Conservation (phyloP, 2,797 vertebrate genomes). For the Bufotes viridis region DNA sequence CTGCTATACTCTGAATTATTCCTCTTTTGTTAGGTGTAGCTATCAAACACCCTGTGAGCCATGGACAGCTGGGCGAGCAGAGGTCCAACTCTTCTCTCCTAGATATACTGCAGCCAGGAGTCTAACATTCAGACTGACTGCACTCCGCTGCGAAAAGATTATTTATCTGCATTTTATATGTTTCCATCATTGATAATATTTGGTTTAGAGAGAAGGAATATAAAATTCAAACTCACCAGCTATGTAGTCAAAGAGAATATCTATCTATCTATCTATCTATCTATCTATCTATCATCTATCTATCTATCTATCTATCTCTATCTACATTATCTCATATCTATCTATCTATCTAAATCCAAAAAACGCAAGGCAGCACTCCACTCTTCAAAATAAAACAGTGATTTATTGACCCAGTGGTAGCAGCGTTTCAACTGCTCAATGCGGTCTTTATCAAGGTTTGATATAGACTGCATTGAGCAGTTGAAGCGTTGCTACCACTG, state of each 20-base stretch:
- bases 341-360: too few relatives aligned
- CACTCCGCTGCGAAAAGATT: neutral
- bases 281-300: too few relatives aligned
- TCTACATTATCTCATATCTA: too few relatives aligned
- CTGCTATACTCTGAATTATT: slow-evolving; percentile 32
- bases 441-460: too few relatives aligned
- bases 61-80: neutral
- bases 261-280: too few relatives aligned
- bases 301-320: too few relatives aligned
- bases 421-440: too few relatives aligned
- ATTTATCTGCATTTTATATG: neutral
- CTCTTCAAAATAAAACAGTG: too few relatives aligned
- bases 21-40: slow-evolving; percentile 21
- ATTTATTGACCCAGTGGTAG: too few relatives aligned
- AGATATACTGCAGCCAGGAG: neutral
- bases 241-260: neutral
- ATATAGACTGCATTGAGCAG: too few relatives aligned
- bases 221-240: neutral
- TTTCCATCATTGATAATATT: neutral
- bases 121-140: neutral
- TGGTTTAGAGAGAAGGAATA: neutral
- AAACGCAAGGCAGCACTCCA: too few relatives aligned
- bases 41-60: neutral
- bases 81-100: neutral
- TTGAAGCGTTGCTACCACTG: too few relatives aligned